A percentile compares a stretch with the other conserved stretches of the same genome.
These are phyloP conservation scores for Selene dorsalis DNA, from an alignment of 2,797 vertebrate genomes.

Conservation along the genomic window DNA sequence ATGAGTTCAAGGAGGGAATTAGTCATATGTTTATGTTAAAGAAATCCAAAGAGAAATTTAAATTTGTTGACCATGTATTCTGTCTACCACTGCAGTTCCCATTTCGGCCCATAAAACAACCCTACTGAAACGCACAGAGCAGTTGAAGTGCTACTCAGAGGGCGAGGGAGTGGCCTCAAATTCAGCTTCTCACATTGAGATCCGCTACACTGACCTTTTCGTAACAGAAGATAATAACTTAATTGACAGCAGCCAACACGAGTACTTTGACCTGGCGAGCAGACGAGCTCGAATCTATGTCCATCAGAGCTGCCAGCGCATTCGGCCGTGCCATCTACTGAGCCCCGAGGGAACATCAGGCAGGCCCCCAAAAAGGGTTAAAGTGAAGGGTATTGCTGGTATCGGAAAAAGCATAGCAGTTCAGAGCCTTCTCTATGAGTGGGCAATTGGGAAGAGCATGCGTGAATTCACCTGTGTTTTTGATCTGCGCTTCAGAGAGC, in stretches of 20 bases:
- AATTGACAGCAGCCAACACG: slow-evolving; percentile 66
- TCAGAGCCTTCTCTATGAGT: slow-evolving; percentile 80
- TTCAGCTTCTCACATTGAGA: slow-evolving; percentile 78
- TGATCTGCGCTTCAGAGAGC: slow-evolving; percentile 79
- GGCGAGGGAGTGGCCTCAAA: slow-evolving; percentile 57
- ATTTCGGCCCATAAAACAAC: slow-evolving; percentile 78
- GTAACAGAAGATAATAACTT: slow-evolving; percentile 74
- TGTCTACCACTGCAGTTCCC: slow-evolving; percentile 56
- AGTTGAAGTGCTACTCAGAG: slow-evolving; percentile 75
- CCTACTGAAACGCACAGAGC: slow-evolving; percentile 70
- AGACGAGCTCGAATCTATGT: slow-evolving; percentile 78
- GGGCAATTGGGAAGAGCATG: slow-evolving; percentile 81
- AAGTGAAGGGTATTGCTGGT: slow-evolving; percentile 82
- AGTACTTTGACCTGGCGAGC: slow-evolving; percentile 79
- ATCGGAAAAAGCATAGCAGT: slow-evolving; percentile 80
- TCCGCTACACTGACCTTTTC: slow-evolving; percentile 82
- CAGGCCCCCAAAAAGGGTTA: slow-evolving; percentile 70
- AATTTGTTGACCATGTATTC: neutral
- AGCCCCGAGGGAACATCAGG: slow-evolving; percentile 35
- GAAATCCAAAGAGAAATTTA: neutral
- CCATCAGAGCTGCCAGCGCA: slow-evolving; percentile 77
- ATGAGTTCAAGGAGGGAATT: neutral
- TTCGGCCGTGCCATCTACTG: slow-evolving; percentile 65
- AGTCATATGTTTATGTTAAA: neutral
- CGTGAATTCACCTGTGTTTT: slow-evolving; percentile 74